Evolutionary conservation across 2,113 vertebrate species (phyloP).

Genomic region (Pantherophis guttatus): DNA sequence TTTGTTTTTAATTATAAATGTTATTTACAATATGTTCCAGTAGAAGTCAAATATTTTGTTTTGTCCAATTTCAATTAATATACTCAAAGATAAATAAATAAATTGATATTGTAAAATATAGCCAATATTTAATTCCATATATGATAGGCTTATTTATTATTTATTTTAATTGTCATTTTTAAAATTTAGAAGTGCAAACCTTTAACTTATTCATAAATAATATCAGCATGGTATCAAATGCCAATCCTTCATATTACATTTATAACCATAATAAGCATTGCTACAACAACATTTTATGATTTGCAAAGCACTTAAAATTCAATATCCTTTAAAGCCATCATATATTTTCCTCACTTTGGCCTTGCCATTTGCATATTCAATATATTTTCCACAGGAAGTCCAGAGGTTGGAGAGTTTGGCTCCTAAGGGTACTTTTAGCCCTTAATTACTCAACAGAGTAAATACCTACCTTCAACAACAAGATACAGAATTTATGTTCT

Average conservation of each 20-base stretch:
- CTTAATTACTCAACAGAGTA: too few relatives aligned
- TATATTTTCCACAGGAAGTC: too few relatives aligned
- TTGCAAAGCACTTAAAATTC: too few relatives aligned
- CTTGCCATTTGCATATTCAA: too few relatives aligned
- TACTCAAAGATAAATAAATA: slow-evolving; percentile 3
- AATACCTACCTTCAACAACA: too few relatives aligned
- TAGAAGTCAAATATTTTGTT: slow-evolving; percentile 6
- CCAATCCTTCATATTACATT: slow-evolving; percentile 13
- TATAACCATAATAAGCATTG: background rate
- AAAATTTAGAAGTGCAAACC: background rate
- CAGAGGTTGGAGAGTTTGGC: too few relatives aligned
- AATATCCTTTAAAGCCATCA: too few relatives aligned
- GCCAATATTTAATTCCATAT: background rate
- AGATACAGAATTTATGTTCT: too few relatives aligned
- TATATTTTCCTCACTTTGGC: too few relatives aligned
- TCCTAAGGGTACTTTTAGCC: too few relatives aligned
- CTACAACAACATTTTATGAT: too few relatives aligned
- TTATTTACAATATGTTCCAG: background rate
- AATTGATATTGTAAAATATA: slow-evolving; percentile 5
- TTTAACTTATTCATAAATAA: slow-evolving; percentile 2
- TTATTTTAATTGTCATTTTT: background rate
- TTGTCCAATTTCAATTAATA: slow-evolving; percentile 37
- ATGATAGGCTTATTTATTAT: background rate
- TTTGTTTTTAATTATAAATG: slow-evolving; percentile 27
- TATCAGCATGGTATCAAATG: background rate